These are phyloP conservation scores for Hippopotamus amphibius DNA, from an alignment of 2,113 vertebrate species.

Conservation along the genomic window DNA sequence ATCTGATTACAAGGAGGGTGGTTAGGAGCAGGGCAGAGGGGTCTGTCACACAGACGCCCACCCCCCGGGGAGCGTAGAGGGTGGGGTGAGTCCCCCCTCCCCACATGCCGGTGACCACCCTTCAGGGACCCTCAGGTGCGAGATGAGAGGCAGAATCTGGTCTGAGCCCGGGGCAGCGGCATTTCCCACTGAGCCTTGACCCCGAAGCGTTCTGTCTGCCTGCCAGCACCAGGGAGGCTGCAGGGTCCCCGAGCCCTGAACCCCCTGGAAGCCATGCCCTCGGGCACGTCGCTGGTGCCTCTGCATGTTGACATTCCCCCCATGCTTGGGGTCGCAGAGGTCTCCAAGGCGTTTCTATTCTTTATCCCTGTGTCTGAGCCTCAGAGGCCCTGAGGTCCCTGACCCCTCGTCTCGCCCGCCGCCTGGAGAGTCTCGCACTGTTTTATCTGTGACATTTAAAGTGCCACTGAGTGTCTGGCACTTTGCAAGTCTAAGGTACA, in stretches of 20 bases:
- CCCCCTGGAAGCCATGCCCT: accelerated
- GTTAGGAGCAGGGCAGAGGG: background rate
- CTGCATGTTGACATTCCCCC: slow-evolving; percentile 11
- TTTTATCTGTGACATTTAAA: slow-evolving; percentile 77
- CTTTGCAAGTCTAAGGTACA: slow-evolving; percentile 62
- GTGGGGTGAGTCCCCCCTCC: background rate
- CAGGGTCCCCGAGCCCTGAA: no score
- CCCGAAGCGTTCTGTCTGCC: background rate
- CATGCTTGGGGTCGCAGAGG: background rate
- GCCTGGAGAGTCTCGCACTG: slow-evolving; percentile 66
- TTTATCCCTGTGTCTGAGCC: slow-evolving; percentile 35
- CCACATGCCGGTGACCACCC: background rate
- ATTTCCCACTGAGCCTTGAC: background rate
- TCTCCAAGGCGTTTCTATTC: slow-evolving; percentile 69
- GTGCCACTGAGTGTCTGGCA: slow-evolving; percentile 67
- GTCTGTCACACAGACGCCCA: background rate
- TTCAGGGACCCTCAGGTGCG: background rate
- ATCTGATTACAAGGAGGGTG: background rate
- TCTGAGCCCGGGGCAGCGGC: background rate
- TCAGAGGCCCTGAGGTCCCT: slow-evolving; percentile 62
- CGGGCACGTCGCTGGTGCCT: background rate
- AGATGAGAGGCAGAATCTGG: background rate
- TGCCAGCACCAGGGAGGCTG: accelerated
- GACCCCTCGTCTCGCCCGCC: slow-evolving; percentile 40
- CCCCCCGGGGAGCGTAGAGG: background rate